Base-by-base conservation (phyloP, 2,113 vertebrate species). In the Tragelaphus strepsiceros region DNA sequence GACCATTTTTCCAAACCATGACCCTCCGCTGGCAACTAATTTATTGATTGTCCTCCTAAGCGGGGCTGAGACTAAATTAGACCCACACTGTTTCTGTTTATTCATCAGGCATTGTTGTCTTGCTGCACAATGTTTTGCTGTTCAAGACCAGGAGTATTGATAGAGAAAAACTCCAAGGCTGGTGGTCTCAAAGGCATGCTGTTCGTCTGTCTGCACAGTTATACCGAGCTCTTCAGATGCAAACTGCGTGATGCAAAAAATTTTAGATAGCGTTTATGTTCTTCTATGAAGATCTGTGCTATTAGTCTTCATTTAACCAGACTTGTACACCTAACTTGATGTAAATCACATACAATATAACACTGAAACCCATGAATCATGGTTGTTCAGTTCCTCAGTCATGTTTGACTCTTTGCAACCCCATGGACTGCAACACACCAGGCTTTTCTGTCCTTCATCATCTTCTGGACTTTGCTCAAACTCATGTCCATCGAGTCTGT, bases 231-330 rank as follows among this genome's bases (percentile, higher is more conserved):
- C 11, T 0, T 1, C 1, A 49, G 46, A 26, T 3, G 14, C n/a
- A 24, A 39, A 49, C 28, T 11, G 0, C 0, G 0, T 1, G 53
- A 56, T 26, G 6, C 8, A 14, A 4, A 80, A 24, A 17, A 6
- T 21, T 35, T 56, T 28, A 53, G 61, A 26, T 3, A n/a, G 30
- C 1, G 0, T 6, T 0, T 16, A 1, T 21, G 32, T 26, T 58
- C 26, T 67, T 90, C 58, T 14, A 0, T 2, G 21, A 64, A 56
- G 51, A 16, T 26, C 80, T 2, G 32, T 1, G 4, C 5, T 58
- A 24, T 3, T 5, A 24, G 71, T 14, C 53, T 81, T 61, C 87
- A 49, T 2, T 39, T n/a, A 15, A 32, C 74, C 88, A 53, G 21
- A 22, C 58, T 1, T 62, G 91, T 35, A 35, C 78, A 81, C 89